Base-by-base conservation (phyloP, 2,888 invertebrate species). In the Leptura quadrifasciata region DNA sequence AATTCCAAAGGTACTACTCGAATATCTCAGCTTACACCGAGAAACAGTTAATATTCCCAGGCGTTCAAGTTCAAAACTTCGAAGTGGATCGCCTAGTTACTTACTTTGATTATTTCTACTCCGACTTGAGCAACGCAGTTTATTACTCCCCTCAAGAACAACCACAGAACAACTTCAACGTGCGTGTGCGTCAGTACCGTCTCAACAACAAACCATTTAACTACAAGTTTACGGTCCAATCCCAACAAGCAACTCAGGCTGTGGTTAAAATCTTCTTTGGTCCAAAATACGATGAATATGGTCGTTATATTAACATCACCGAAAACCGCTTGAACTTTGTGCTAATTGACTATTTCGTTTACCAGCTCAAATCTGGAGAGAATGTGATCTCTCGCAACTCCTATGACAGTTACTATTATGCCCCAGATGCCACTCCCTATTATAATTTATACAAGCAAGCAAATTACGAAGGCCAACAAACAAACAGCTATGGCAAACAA, bases 381-480 rank as follows among this genome's bases (percentile, higher is more conserved):
- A 95, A 95, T 87, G 90, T 90, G 15, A 91, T 96, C 83, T 90
- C 92, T 27, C 93, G 95, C 80, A 92, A 91, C 87, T 94, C 94
- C 61, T 87, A 91, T 55, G 93, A 95, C 68, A 93, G 93, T 89
- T 90, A 91, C 84, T 92, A 92, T 86, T 91, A 92, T 78, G 90
- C 91, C 65, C 90, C 91, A 67, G 94, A 95, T 86, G 91, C 92
- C 74, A 91, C 93, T 31, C 91, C 93, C 85, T 92, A 92, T 84
- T 91, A 91, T 17, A 91, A 82, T 8, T 89, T 95, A 74, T 92
- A 92, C 90, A 92, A 93, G 83, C 91, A 92, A 82, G 89, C 95
- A 21, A 91, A 93, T 9, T 70, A 80, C 18, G 75, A 81, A 31
- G 91, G 91, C 18, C 89, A 91, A 39, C 90, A 90, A 76, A 65